phyloP scores from a whole-genome alignment of 2,797 vertebrate species.

The Ctenosaura bakeri region DNA sequence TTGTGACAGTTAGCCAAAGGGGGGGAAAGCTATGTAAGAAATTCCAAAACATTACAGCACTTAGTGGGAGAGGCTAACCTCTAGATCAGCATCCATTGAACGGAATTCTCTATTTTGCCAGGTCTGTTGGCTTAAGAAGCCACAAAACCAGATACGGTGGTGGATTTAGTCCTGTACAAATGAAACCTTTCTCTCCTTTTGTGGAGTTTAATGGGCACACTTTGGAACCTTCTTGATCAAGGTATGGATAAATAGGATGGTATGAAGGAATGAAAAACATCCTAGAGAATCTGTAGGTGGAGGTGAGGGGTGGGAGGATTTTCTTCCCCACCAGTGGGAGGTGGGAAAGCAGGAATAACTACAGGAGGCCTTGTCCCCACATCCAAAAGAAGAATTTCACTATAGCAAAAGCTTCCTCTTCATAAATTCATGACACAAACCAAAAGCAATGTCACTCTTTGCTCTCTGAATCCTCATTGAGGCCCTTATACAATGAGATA shows the following conservation, averaged over 20 bases:
- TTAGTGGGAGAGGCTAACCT: neutral
- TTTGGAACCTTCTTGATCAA: neutral
- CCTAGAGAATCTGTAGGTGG: too few relatives aligned
- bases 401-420: neutral
- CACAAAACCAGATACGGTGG: constrained; percentile 14
- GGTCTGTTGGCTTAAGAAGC: constrained; percentile 12
- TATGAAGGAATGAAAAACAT: neutral
- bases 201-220: neutral
- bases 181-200: neutral
- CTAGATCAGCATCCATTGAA: neutral
- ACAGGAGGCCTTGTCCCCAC: neutral
- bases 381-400: neutral
- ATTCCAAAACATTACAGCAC: neutral
- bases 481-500: neutral
- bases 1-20: neutral
- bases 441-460: too few relatives aligned
- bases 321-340: neutral
- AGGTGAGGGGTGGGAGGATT: neutral
- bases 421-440: neutral
- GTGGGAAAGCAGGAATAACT: neutral
- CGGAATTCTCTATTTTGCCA: neutral
- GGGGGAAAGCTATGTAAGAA: neutral
- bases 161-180: constrained; percentile 24
- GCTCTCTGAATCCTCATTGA: neutral
- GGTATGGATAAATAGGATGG: neutral